These are phyloP conservation scores for Nothoprocta perdicaria DNA, from an alignment of 2,113 vertebrate genomes.

Conservation along the genomic window DNA sequence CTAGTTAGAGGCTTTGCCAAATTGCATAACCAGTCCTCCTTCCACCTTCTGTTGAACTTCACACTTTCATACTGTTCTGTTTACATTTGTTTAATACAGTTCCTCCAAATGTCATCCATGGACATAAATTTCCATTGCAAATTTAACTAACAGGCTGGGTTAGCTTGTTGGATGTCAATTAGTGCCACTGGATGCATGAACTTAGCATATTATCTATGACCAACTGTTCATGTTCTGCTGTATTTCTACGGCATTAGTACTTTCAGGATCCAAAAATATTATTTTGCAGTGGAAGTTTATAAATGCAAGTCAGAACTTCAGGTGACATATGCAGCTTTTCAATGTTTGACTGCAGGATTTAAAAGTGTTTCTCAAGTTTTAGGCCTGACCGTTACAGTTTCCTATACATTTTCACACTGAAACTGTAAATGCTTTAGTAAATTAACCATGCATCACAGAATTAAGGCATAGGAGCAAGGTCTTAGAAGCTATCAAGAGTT, in stretches of 20 bases:
- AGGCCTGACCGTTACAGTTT: neutral
- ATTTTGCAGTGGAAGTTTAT: neutral
- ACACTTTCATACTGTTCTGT: neutral
- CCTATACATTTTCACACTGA: neutral
- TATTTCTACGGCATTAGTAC: neutral
- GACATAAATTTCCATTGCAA: conserved; percentile 1
- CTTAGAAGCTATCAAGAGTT: neutral
- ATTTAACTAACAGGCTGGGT: neutral
- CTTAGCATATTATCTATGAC: neutral
- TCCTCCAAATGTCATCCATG: neutral
- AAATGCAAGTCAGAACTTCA: neutral
- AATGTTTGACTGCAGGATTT: neutral
- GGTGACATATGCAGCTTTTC: neutral
- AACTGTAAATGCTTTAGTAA: neutral
- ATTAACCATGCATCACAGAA: neutral
- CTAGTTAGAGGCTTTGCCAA: neutral
- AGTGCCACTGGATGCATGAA: neutral
- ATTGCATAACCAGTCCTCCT: neutral
- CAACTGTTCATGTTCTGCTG: neutral
- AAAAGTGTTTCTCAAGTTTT: neutral
- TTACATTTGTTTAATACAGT: neutral
- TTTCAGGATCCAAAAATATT: neutral
- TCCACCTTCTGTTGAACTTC: neutral
- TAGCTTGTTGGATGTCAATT: neutral
- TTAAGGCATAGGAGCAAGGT: neutral